Evolutionary conservation across 2,888 invertebrate genomes (phyloP).

Genomic region (Macaria liturata): DNA sequence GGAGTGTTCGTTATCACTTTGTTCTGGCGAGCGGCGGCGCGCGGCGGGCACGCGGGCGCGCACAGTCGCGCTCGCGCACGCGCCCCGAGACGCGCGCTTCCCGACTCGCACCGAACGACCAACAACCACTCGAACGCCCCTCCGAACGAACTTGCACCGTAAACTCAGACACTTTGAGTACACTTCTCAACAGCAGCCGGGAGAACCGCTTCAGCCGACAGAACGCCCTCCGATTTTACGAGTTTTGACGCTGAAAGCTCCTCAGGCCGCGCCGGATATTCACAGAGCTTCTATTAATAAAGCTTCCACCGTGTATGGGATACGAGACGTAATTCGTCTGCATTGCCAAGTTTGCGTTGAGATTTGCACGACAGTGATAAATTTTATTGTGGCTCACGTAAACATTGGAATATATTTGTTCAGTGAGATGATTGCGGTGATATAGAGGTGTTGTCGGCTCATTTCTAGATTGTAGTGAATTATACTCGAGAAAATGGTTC

Average conservation of each 20-base stretch:
- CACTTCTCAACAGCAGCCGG: conserved; percentile 44
- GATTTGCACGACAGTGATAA: conserved; percentile 67
- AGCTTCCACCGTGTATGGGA: conserved; percentile 57
- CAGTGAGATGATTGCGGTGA: conserved; percentile 58
- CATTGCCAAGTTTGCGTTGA: conserved; percentile 74
- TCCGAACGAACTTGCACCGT: conserved; percentile 69
- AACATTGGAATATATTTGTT: conserved; percentile 59
- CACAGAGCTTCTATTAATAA: conserved; percentile 67
- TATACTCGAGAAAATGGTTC: conserved; percentile 65
- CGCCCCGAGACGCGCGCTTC: conserved; percentile 63
- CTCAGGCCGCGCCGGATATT: conserved; percentile 45
- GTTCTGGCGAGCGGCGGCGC: conserved; percentile 55
- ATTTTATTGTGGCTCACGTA: conserved; percentile 60
- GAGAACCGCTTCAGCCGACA: conserved; percentile 37
- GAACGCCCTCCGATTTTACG: conserved; percentile 32
- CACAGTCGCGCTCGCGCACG: conserved; percentile 59
- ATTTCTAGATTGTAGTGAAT: conserved; percentile 45
- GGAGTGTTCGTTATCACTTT: conserved; percentile 76
- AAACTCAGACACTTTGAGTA: conserved; percentile 47
- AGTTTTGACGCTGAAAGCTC: conserved; percentile 42
- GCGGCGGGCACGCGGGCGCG: conserved; percentile 61
- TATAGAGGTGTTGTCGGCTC: conserved; percentile 45
- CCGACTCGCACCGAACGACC: conserved; percentile 58
- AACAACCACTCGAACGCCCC: conserved; percentile 59
- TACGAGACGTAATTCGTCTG: conserved; percentile 64